These are phyloP conservation scores for Erebia epiphron DNA, from an alignment of 2,888 invertebrate species.

Conservation along the genomic window DNA sequence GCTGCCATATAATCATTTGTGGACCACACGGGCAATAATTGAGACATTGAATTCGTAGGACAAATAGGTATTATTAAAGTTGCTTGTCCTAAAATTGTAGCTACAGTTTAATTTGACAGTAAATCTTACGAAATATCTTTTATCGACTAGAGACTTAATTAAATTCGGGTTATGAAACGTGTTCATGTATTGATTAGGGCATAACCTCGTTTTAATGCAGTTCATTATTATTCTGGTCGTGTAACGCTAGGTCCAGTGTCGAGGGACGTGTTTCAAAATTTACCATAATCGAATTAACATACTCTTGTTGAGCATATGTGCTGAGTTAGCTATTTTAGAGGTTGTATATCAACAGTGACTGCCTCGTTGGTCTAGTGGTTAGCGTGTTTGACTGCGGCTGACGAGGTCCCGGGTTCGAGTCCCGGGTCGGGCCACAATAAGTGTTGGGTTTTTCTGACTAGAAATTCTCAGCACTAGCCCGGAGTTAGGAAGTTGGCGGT, in stretches of 20 bases:
- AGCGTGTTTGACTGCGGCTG: too few relatives aligned
- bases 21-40: slow-evolving; percentile 78
- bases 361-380: too few relatives aligned
- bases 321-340: slow-evolving; percentile 22
- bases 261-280: slow-evolving; percentile 52
- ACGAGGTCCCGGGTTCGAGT: too few relatives aligned
- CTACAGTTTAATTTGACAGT: slow-evolving; percentile 49
- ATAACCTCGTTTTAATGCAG: slow-evolving; percentile 66
- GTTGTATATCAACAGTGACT: slow-evolving; percentile 7
- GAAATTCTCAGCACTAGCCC: too few relatives aligned
- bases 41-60: slow-evolving; percentile 61
- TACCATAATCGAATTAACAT: slow-evolving; percentile 42
- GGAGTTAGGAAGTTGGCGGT: too few relatives aligned
- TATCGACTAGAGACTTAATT: slow-evolving; percentile 51
- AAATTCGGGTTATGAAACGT: slow-evolving; percentile 57
- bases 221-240: slow-evolving; percentile 64
- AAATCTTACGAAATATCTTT: slow-evolving; percentile 49
- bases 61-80: slow-evolving; percentile 61
- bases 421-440: too few relatives aligned
- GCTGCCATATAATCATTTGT: slow-evolving; percentile 63
- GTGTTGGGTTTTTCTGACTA: too few relatives aligned
- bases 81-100: slow-evolving; percentile 50
- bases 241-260: slow-evolving; percentile 52
- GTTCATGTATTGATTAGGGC: slow-evolving; percentile 55
- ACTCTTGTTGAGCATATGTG: slow-evolving; percentile 29